Percentiles rank a stretch among this genome's conserved stretches.
Evolutionary conservation across 2,888 invertebrate species (phyloP).

Genomic region (Scotopteryx bipunctaria): DNA sequence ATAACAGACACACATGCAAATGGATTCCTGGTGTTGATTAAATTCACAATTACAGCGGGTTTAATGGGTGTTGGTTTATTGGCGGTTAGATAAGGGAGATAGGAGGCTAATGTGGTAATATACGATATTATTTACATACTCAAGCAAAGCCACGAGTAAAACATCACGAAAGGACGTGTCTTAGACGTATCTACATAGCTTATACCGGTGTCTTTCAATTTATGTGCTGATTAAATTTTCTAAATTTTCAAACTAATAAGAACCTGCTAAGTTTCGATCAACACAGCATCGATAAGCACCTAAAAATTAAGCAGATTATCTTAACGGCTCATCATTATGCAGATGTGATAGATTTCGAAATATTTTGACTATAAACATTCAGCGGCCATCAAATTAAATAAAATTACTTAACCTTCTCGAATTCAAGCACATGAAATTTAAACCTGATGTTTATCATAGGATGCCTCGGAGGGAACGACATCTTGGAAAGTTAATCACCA

Average conservation of each 20-base stretch:
- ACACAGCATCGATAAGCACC: constrained; percentile 16
- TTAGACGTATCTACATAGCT: constrained; percentile 16
- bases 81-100: constrained; percentile 63
- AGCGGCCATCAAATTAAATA: constrained; percentile 36
- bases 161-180: not conserved
- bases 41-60: constrained; percentile 72
- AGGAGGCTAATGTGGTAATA: constrained; percentile 64
- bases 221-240: constrained; percentile 27
- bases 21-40: constrained; percentile 56
- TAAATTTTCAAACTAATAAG: constrained; percentile 21
- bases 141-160: constrained; percentile 30
- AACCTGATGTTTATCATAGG: constrained; percentile 34
- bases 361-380: constrained; percentile 32
- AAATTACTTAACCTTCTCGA: constrained; percentile 35
- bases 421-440: constrained; percentile 26
- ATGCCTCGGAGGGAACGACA: constrained; percentile 23
- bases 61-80: constrained; percentile 74
- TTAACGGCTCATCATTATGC: constrained; percentile 31
- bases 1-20: constrained; percentile 54
- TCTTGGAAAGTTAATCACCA: constrained; percentile 34
- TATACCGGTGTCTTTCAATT: constrained; percentile 25
- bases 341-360: constrained; percentile 34
- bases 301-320: constrained; percentile 31
- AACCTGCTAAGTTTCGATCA: constrained; percentile 19
- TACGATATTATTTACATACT: constrained; percentile 58